Evolutionary conservation across 1,140 invertebrate genomes (phyloP).

Genomic region (Drosophila auraria): DNA sequence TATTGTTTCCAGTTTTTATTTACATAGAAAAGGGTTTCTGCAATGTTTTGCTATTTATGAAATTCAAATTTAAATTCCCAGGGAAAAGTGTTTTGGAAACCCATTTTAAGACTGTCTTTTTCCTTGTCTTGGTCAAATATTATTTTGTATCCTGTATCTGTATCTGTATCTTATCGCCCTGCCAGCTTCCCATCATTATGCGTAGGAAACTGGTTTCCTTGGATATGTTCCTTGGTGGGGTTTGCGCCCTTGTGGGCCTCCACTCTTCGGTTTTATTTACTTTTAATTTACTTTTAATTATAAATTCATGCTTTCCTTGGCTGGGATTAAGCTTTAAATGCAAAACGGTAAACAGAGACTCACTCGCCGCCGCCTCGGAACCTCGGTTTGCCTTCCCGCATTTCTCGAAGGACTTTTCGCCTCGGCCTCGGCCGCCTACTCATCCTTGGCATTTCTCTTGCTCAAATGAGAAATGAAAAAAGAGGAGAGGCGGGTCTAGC

Average conservation of each 20-base stretch:
- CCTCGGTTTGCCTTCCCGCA: neutral
- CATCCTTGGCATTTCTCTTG: slow-evolving; percentile 22
- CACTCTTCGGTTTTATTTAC: slow-evolving; percentile 71
- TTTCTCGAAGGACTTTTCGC: slow-evolving; percentile 27
- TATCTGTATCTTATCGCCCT: neutral
- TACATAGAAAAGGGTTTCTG: neutral
- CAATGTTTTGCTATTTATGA: neutral
- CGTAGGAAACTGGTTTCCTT: slow-evolving; percentile 24
- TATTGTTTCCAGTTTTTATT: neutral
- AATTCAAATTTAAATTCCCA: neutral
- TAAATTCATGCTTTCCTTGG: slow-evolving; percentile 80
- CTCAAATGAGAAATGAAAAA: slow-evolving; percentile 25
- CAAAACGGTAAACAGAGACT: slow-evolving; percentile 70
- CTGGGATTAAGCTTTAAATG: slow-evolving; percentile 80
- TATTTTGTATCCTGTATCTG: slow-evolving; percentile 17
- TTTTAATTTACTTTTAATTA: slow-evolving; percentile 84
- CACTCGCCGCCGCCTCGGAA: neutral
- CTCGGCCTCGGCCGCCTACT: slow-evolving; percentile 1
- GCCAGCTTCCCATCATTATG: slow-evolving; percentile 14
- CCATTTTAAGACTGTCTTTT: neutral
- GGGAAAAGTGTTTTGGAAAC: neutral
- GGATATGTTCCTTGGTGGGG: slow-evolving; percentile 14
- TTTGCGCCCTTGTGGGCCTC: slow-evolving; percentile 12
- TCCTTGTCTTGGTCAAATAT: slow-evolving; percentile 30
- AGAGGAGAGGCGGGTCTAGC: neutral